Conservation (phyloP, 2,888 invertebrate genomes). For the Criorhina ranunculi region DNA sequence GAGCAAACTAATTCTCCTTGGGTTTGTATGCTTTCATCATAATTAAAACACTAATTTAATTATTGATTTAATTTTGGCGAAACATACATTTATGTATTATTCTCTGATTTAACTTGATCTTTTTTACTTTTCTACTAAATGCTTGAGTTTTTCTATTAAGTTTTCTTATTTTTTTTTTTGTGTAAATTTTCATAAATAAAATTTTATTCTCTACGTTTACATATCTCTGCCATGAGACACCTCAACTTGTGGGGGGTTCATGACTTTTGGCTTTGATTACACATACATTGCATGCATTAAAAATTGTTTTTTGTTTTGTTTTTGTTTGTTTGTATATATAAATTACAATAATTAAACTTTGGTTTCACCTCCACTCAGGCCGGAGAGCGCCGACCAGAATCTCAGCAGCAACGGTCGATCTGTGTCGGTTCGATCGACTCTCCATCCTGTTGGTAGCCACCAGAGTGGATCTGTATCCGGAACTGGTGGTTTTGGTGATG, state of each 20-base stretch:
- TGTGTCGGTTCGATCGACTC: conserved; percentile 79
- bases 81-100: conserved; percentile 4
- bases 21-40: conserved; percentile 33
- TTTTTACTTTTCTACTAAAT: conserved; percentile 64
- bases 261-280: conserved; percentile 76
- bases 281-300: conserved; percentile 76
- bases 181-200: conserved; percentile 66
- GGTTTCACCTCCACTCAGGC: conserved; percentile 75
- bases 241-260: conserved; percentile 37
- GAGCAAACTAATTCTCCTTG: conserved; percentile 43
- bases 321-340: conserved; percentile 23
- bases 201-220: conserved; percentile 61
- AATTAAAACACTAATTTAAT: conserved; percentile 59
- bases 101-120: conserved; percentile 29
- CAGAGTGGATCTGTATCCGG: conserved; percentile 80
- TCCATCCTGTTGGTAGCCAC: conserved; percentile 84
- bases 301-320: conserved; percentile 38
- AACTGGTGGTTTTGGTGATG: conserved; percentile 64
- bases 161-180: conserved; percentile 16
- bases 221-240: conserved; percentile 53
- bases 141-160: conserved; percentile 40
- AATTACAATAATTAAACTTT: conserved; percentile 75
- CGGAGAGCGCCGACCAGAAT: conserved; percentile 81
- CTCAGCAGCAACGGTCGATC: conserved; percentile 82
- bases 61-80: conserved; percentile 58